Evolutionary conservation across 2,888 invertebrate genomes (phyloP).

Genomic region (Hirtodrosophila duncani): DNA sequence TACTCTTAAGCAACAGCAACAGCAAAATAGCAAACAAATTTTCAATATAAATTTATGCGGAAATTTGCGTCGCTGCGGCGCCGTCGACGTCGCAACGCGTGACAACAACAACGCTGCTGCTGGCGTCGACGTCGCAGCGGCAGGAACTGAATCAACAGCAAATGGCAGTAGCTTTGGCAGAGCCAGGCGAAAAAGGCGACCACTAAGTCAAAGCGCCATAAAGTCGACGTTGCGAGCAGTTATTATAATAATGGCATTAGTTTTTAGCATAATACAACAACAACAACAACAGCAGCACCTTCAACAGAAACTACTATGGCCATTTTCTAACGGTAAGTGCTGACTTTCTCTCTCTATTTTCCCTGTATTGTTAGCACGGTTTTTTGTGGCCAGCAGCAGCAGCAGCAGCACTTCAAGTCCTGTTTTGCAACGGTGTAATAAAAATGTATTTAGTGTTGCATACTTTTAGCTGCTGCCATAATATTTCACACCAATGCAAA

Average conservation of each 20-base stretch:
- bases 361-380: background rate
- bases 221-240: conserved; percentile 37
- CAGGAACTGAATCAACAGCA: conserved; percentile 15
- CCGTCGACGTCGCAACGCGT: conserved; percentile 35
- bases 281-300: conserved; percentile 23
- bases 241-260: conserved; percentile 62
- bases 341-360: conserved; percentile 6
- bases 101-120: conserved; percentile 37
- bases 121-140: conserved; percentile 27
- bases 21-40: conserved; percentile 29
- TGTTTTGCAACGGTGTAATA: background rate
- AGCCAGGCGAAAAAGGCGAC: conserved; percentile 2
- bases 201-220: conserved; percentile 11
- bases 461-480: conserved; percentile 45
- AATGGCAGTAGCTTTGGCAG: conserved; percentile 6
- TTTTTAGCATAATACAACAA: conserved; percentile 59
- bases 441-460: conserved; percentile 31
- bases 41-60: conserved; percentile 52
- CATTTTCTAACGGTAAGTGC: conserved; percentile 57
- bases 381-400: background rate
- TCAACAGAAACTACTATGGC: conserved; percentile 34
- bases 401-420: background rate
- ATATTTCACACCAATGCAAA: conserved; percentile 49
- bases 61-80: conserved; percentile 46
- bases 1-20: conserved; percentile 40